Evolutionary conservation across 2,113 vertebrate species (phyloP).

Genomic region (Dromaius novaehollandiae): DNA sequence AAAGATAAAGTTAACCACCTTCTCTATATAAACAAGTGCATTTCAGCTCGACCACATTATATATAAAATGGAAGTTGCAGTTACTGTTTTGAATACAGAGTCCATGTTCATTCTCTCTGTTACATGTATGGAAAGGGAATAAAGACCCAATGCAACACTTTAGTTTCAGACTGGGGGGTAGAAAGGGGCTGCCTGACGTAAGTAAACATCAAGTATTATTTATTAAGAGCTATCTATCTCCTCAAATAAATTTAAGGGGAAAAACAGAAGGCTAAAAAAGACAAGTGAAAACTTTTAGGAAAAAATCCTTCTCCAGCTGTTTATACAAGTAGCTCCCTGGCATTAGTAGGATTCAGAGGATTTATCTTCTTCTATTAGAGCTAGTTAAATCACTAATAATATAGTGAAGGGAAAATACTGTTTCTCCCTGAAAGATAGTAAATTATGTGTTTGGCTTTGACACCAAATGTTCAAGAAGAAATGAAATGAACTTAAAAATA

Average conservation of each 20-base stretch:
- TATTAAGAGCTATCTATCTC: neutral
- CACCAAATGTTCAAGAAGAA: neutral
- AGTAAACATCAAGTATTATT: neutral
- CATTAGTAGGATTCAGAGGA: neutral
- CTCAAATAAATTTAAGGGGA: accelerated
- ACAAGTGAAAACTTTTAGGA: neutral
- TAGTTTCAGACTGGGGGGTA: neutral
- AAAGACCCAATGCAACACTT: neutral
- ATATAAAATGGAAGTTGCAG: neutral
- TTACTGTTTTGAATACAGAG: neutral
- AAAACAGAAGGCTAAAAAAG: neutral
- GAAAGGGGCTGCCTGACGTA: no score
- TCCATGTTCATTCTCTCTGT: no score
- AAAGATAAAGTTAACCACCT: no score
- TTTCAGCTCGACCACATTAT: neutral
- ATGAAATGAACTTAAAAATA: neutral
- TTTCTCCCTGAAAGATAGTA: neutral
- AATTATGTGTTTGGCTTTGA: neutral
- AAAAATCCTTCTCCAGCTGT: neutral
- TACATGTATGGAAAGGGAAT: neutral
- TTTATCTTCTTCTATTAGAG: neutral
- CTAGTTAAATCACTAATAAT: accelerated
- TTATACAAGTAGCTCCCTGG: neutral
- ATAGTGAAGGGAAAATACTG: neutral
- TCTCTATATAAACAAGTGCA: neutral